phyloP scores from a whole-genome alignment of 2,797 vertebrate species.

The Spheniscus humboldti region DNA sequence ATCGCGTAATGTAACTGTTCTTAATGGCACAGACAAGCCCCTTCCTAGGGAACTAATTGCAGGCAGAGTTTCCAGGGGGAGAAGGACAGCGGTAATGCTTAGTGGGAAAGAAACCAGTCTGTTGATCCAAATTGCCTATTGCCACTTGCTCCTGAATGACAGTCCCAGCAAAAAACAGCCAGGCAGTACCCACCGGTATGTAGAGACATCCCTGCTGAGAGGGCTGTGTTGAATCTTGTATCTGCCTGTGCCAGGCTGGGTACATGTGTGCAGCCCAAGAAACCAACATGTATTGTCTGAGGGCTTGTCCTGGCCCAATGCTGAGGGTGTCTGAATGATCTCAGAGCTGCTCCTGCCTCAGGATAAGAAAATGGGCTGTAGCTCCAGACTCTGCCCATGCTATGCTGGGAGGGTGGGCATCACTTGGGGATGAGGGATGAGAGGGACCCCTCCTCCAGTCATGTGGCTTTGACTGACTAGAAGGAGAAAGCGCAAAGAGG shows the following conservation, averaged over 20 bases:
- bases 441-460: neutral
- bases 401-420: neutral
- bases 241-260: neutral
- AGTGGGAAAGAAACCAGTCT: neutral
- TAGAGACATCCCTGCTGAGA: neutral
- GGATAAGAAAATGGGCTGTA: neutral
- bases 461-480: neutral
- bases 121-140: neutral
- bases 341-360: neutral
- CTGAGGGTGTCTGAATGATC: neutral
- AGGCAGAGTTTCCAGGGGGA: conserved; percentile 45
- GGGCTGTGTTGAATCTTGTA: neutral
- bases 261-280: neutral
- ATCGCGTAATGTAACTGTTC: conserved; percentile 59
- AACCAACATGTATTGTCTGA: neutral
- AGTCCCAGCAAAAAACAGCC: neutral
- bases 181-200: neutral
- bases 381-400: neutral
- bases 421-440: neutral
- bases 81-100: neutral
- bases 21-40: conserved; percentile 57
- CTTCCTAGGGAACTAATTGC: conserved; percentile 59
- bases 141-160: neutral
- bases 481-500: neutral
- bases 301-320: neutral